Conservation (phyloP, 1,140 invertebrate species). For the Micrasema longulum region DNA sequence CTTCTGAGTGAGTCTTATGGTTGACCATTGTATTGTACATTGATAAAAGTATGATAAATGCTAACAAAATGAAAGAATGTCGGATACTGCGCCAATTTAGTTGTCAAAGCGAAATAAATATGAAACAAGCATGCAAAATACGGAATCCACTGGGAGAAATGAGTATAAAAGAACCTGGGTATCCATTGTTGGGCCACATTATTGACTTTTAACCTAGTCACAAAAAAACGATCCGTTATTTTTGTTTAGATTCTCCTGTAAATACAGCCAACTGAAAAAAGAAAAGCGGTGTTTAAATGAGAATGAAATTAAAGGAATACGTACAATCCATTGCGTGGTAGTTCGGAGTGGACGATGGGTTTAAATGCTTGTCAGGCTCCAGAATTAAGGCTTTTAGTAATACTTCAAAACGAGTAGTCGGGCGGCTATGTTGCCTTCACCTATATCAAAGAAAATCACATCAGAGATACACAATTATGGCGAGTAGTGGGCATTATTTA, state of each 20-base stretch:
- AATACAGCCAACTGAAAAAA: slow-evolving; percentile 27
- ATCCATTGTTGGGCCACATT: slow-evolving; percentile 64
- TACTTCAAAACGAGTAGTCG: neutral
- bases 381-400: slow-evolving; percentile 6
- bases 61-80: no score
- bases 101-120: neutral
- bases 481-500: no score
- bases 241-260: neutral
- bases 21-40: no score
- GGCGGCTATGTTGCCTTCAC: slow-evolving; percentile 2
- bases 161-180: slow-evolving; percentile 46
- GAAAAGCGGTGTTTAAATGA: slow-evolving; percentile 43
- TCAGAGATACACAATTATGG: neutral
- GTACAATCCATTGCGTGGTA: slow-evolving; percentile 67
- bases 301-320: slow-evolving; percentile 56
- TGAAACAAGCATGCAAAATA: slow-evolving; percentile 8
- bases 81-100: no score
- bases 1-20: no score
- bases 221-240: neutral
- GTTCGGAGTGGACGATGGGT: slow-evolving; percentile 60
- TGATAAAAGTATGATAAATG: no score
- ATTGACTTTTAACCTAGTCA: slow-evolving; percentile 44
- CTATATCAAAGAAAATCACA: slow-evolving; percentile 2
- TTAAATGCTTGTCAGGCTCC: slow-evolving; percentile 54
- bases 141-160: neutral